A percentile compares a stretch with the other conserved stretches of the same genome.
Evolutionary conservation across 2,797 vertebrate genomes (phyloP).

Genomic region (Ctenopoma kingsleyae): DNA sequence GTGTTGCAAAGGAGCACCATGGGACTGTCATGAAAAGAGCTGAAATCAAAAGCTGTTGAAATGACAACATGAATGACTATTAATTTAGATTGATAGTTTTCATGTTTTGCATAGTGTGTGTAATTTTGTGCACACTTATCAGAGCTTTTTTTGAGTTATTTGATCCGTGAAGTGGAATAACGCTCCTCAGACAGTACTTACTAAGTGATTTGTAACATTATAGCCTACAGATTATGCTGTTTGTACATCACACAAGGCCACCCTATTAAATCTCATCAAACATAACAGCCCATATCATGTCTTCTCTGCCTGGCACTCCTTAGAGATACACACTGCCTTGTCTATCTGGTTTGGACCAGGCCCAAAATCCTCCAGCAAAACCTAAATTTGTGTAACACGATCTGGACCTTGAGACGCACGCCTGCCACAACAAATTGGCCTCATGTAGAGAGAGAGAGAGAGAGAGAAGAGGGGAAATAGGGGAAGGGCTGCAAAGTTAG

Average conservation of each 20-base stretch:
- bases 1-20: constrained; percentile 34
- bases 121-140: constrained; percentile 39
- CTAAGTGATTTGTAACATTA: constrained; percentile 75
- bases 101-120: constrained; percentile 26
- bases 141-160: constrained; percentile 32
- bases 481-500: constrained; percentile 63
- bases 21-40: constrained; percentile 34
- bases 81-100: constrained; percentile 33
- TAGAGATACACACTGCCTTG: constrained; percentile 65
- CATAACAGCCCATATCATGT: constrained; percentile 82
- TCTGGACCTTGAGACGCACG: constrained; percentile 82
- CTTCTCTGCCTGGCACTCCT: constrained; percentile 67
- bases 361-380: constrained; percentile 82
- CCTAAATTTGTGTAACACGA: constrained; percentile 86
- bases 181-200: constrained; percentile 61
- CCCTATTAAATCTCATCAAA: constrained; percentile 78
- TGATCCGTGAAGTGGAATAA: constrained; percentile 55
- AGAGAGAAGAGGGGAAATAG: constrained; percentile 44
- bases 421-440: constrained; percentile 87
- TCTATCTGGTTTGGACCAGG: constrained; percentile 80
- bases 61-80: constrained; percentile 32
- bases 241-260: constrained; percentile 69
- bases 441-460: constrained; percentile 75
- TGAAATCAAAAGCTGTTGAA: constrained; percentile 43
- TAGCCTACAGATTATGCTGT: constrained; percentile 71